Base-by-base conservation (phyloP, 2,888 invertebrate species). In the Palloptera scutellata region DNA sequence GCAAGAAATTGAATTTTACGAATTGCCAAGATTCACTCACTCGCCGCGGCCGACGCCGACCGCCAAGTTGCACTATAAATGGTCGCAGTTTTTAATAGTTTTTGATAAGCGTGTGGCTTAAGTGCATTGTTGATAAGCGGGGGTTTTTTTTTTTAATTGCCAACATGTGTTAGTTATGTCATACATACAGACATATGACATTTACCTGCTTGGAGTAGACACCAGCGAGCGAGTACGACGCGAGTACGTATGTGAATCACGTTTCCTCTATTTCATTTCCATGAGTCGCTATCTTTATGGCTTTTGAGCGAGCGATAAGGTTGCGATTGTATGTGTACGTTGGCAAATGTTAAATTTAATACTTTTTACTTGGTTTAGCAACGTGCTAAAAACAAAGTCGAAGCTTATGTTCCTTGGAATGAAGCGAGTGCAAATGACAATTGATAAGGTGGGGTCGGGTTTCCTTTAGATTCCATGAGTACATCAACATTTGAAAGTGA, bases 1-100 rank as follows among this genome's bases (percentile, higher is more conserved):
- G 3, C 15, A 48, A 48, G 48, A 48, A 48, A 53, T 53, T 53
- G 15, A 53, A 53, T 53, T 53, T 53, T 53, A 11, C 53, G 53
- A 4, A 53, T 53, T 53, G 53, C 11, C 5, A 53, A 53, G 17
- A 53, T 53, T 15, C 53, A 15, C 17, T 19, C 19, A 17, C 17
- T 53, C 4, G 19, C 19, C 17, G 13, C 15, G 10, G 12, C 12
- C 45, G 12, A 11, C 45, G 45, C 45, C 45, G 12, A 43, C 48
- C 30, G 30, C 30, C 30, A 30, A 4, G 30, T 30, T 30, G 30
- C 30, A 30, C 3, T 30, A 4, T 30, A 30, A 30, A 30, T 30
- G 30, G 30, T 4, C 15, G 6, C 13, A 11, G 53, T 53, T 11
- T 53, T 53, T 53, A 53, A 53, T 53, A 53, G 53, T 19, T 53